Evolutionary conservation across 2,888 invertebrate genomes (phyloP).

Genomic region (Yponomeuta cagnagella): DNA sequence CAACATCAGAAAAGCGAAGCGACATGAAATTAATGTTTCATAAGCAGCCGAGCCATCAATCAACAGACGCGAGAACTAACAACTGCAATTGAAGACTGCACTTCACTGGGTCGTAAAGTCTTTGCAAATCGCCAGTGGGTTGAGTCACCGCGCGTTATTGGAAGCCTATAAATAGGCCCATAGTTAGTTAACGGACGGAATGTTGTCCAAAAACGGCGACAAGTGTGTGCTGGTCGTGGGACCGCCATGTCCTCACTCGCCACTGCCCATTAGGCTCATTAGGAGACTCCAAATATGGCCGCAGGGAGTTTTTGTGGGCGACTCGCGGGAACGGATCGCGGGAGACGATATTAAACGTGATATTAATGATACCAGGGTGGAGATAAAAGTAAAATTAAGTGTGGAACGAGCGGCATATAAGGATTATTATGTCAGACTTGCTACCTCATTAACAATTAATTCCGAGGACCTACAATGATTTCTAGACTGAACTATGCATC

Average conservation of each 20-base stretch:
- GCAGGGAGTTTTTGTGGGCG: slow-evolving; percentile 32
- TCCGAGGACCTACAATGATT: background rate
- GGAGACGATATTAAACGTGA: slow-evolving; percentile 10
- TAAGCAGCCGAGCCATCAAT: background rate
- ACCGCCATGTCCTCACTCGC: slow-evolving; percentile 19
- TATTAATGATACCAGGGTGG: background rate
- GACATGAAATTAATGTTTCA: background rate
- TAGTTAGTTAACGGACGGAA: slow-evolving; percentile 11
- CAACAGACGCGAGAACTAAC: background rate
- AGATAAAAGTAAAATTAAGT: slow-evolving; percentile 1
- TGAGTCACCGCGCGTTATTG: slow-evolving; percentile 1
- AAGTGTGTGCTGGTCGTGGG: slow-evolving; percentile 14
- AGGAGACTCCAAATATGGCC: slow-evolving; percentile 50
- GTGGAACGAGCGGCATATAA: background rate
- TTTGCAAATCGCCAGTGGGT: background rate
- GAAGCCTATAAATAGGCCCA: slow-evolving; percentile 9
- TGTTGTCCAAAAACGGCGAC: slow-evolving; percentile 14
- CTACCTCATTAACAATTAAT: background rate
- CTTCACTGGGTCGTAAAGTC: background rate
- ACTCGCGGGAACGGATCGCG: slow-evolving; percentile 12
- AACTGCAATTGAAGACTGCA: background rate
- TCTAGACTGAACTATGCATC: background rate
- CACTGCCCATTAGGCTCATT: slow-evolving; percentile 51
- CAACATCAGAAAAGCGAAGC: background rate
- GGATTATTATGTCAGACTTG: background rate